These are phyloP conservation scores for Ypsolopha scabrella DNA, from an alignment of 2,888 invertebrate genomes.

Conservation along the genomic window DNA sequence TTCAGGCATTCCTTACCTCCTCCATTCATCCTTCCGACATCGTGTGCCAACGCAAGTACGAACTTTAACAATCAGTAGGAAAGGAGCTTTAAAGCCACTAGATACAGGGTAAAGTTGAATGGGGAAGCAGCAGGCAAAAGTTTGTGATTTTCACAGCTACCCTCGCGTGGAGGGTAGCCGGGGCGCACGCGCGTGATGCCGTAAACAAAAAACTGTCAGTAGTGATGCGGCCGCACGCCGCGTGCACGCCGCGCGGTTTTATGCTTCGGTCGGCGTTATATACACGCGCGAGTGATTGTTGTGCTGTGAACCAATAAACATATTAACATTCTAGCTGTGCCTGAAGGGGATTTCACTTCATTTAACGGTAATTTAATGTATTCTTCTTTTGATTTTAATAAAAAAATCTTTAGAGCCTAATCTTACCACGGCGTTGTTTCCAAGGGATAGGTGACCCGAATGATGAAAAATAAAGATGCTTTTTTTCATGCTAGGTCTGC, in stretches of 20 bases:
- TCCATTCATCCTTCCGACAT: neutral
- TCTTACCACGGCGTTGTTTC: too few relatives aligned
- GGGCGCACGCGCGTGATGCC: conserved; percentile 6
- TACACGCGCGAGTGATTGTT: too few relatives aligned
- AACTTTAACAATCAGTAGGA: neutral
- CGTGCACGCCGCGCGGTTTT: conserved; percentile 9
- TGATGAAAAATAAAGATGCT: too few relatives aligned
- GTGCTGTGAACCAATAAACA: too few relatives aligned
- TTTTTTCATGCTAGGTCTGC: too few relatives aligned
- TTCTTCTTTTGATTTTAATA: too few relatives aligned
- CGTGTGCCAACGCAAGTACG: neutral
- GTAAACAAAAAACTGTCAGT: neutral
- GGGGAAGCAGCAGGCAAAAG: neutral
- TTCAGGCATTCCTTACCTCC: neutral
- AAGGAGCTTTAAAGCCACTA: neutral
- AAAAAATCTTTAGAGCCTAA: too few relatives aligned
- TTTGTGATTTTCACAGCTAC: neutral
- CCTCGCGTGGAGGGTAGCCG: conserved; percentile 8
- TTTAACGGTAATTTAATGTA: too few relatives aligned
- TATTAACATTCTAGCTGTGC: too few relatives aligned
- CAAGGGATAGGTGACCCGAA: too few relatives aligned
- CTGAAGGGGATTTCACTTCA: too few relatives aligned
- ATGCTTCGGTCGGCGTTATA: conserved; percentile 1
- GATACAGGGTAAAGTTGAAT: neutral
- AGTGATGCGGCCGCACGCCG: conserved; percentile 7